A percentile compares a stretch with the other conserved stretches of the same genome.
Evolutionary conservation across 1,140 invertebrate genomes (phyloP).

Genomic region (Rhopalosiphum maidis): DNA sequence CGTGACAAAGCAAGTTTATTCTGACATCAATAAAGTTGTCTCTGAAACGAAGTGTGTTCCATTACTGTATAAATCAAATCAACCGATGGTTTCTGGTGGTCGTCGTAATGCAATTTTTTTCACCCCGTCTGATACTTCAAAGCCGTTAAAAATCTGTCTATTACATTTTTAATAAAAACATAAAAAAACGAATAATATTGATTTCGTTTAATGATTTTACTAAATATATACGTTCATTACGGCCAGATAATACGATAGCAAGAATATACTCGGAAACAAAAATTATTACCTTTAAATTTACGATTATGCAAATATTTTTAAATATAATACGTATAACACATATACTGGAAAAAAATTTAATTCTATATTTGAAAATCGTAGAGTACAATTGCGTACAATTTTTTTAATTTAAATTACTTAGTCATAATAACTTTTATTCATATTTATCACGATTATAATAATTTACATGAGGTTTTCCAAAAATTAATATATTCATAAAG

Average conservation of each 20-base stretch:
- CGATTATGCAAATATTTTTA: background rate
- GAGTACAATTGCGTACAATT: no score
- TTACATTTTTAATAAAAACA: background rate
- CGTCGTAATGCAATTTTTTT: background rate
- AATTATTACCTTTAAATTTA: background rate
- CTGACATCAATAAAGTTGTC: background rate
- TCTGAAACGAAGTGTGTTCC: background rate
- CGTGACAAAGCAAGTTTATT: constrained; percentile 10
- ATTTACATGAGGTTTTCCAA: background rate
- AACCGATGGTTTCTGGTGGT: background rate
- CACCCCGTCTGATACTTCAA: background rate
- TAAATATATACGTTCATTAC: background rate
- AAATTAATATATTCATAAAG: background rate
- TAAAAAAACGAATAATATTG: background rate
- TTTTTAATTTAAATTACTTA: background rate
- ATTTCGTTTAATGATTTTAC: background rate
- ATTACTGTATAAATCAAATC: constrained; percentile 4
- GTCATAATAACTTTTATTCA: background rate
- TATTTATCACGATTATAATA: background rate
- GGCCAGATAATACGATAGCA: background rate
- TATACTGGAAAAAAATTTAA: background rate
- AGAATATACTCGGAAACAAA: background rate
- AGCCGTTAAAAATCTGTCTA: background rate
- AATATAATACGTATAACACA: background rate
- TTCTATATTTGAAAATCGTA: background rate